A percentile compares a stretch with the other conserved stretches of the same genome.
These are phyloP conservation scores for Nebria ingens DNA, from an alignment of 1,140 invertebrate genomes.

Conservation along the genomic window DNA sequence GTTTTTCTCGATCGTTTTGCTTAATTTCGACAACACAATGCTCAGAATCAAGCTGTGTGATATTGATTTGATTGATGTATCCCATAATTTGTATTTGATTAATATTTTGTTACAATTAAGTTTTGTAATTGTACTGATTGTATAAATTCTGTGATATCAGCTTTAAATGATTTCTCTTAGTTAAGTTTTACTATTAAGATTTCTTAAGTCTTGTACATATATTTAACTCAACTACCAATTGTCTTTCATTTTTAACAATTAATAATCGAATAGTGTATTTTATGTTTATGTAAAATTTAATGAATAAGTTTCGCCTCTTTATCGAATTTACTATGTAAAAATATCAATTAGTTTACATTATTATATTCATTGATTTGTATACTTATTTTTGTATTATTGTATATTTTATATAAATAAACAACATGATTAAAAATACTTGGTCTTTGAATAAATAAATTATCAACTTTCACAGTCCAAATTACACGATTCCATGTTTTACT, in stretches of 20 bases:
- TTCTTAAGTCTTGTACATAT: neutral
- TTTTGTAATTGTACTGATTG: neutral
- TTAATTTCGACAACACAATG: neutral
- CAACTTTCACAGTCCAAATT: neutral
- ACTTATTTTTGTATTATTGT: neutral
- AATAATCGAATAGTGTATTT: neutral
- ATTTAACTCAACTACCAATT: neutral
- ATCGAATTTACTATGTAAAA: neutral
- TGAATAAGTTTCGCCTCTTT: neutral
- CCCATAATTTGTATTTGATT: neutral
- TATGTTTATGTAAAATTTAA: neutral
- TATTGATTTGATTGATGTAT: neutral
- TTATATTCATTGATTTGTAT: too few relatives aligned
- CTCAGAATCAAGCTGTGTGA: slow-evolving; percentile 8
- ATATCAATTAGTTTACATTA: too few relatives aligned
- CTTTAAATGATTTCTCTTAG: neutral
- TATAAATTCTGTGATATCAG: slow-evolving; percentile 6
- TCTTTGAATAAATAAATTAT: neutral
- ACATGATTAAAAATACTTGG: neutral
- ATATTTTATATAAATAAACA: neutral
- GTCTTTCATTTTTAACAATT: neutral
- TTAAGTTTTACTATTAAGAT: neutral
- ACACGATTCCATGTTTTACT: too few relatives aligned
- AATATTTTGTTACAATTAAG: neutral
- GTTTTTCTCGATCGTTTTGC: neutral